phyloP scores from a whole-genome alignment of 2,113 vertebrate genomes.

The Etia nguti region DNA sequence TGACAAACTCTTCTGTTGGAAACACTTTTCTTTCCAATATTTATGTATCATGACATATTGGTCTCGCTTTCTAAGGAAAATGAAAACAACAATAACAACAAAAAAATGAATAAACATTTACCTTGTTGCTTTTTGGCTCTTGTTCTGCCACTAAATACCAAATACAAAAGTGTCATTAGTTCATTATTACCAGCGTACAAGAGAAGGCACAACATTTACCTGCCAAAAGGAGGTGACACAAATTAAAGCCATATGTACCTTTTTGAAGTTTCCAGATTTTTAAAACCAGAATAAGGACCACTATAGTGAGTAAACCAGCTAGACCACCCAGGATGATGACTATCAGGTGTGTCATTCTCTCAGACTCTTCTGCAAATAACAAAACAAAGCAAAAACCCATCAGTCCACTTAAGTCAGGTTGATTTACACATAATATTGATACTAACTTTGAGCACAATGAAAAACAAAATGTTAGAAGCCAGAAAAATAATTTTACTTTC shows the following conservation, averaged over 20 bases:
- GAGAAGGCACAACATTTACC: fast-evolving
- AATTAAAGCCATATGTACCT: neutral
- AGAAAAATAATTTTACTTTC: neutral
- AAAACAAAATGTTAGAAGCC: neutral
- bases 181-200: fast-evolving
- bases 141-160: neutral
- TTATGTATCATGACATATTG: neutral
- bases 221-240: fast-evolving
- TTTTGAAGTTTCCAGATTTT: neutral
- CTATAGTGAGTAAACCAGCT: neutral
- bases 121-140: neutral
- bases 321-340: neutral
- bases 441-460: neutral
- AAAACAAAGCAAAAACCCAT: neutral
- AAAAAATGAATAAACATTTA: neutral
- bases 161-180: neutral
- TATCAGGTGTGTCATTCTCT: neutral
- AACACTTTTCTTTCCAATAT: neutral
- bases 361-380: neutral
- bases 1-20: neutral
- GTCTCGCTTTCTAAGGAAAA: fast-evolving
- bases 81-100: neutral
- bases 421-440: neutral
- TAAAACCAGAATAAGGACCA: neutral
- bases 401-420: fast-evolving